phyloP scores from a whole-genome alignment of 2,797 vertebrate species.

The Sebastes hubbsi region DNA sequence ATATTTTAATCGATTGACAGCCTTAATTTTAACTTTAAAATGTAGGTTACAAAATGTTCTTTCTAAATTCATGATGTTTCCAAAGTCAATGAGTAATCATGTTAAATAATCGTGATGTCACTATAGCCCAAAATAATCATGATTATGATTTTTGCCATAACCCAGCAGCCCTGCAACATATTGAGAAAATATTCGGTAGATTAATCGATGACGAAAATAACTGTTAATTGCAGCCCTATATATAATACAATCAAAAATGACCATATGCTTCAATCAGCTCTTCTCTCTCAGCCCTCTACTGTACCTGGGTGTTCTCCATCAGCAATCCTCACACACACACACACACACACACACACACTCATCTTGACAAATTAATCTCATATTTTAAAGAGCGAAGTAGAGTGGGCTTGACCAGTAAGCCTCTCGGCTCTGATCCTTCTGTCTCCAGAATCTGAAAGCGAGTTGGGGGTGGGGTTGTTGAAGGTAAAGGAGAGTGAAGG shows the following conservation, averaged over 20 bases:
- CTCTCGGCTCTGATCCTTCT: constrained; percentile 61
- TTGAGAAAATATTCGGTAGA: not conserved
- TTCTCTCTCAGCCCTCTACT: constrained; percentile 16
- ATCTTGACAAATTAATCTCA: constrained; percentile 73
- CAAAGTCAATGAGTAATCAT: no score
- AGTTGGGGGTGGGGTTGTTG: not conserved
- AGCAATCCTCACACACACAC: constrained; percentile 16
- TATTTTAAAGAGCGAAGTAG: constrained; percentile 64
- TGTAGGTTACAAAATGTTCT: no score
- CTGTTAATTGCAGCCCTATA: not conserved
- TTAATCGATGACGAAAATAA: not conserved
- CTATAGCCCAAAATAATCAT: no score
- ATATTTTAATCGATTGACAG: no score
- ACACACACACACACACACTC: constrained; percentile 12
- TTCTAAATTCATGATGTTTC: no score
- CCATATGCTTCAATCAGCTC: constrained; percentile 24
- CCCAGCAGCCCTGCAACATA: not conserved
- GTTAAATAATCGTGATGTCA: no score
- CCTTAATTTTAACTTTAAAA: no score
- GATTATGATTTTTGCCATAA: no score
- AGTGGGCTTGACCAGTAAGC: constrained; percentile 63
- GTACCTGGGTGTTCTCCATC: constrained; percentile 25
- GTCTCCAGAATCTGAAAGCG: constrained; percentile 47
- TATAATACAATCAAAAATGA: not conserved
- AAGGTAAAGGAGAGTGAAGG: constrained; percentile 33